These are phyloP conservation scores for Sebastes oblongus DNA, from an alignment of 2,797 vertebrate species.

Conservation along the genomic window DNA sequence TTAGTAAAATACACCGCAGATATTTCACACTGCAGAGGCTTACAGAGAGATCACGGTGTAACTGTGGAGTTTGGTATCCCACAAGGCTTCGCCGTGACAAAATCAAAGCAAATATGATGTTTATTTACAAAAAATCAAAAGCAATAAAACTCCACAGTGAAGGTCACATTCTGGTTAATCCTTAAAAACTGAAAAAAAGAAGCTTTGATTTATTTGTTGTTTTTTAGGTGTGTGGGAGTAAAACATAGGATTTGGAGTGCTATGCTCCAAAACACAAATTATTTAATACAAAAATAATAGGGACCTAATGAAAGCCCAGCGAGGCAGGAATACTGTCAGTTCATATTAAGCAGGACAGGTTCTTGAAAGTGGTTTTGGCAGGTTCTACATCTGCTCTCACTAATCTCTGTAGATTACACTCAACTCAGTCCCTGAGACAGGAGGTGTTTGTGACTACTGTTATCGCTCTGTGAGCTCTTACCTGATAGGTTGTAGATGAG, in stretches of 20 bases:
- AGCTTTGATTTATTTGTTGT: background rate
- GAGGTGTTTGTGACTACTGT: background rate
- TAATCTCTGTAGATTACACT: constrained; percentile 25
- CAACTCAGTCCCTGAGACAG: background rate
- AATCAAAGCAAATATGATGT: constrained; percentile 17
- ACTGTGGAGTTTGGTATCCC: constrained; percentile 30
- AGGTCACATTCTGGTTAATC: constrained; percentile 23
- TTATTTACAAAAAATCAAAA: constrained; percentile 10
- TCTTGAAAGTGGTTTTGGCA: constrained; percentile 41
- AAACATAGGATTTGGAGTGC: background rate
- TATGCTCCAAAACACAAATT: constrained; percentile 36
- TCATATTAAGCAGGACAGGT: constrained; percentile 50
- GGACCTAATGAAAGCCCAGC: constrained; percentile 45
- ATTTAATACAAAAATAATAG: constrained; percentile 47
- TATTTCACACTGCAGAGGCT: constrained; percentile 24
- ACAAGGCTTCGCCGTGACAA: constrained; percentile 22
- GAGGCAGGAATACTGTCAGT: constrained; percentile 53
- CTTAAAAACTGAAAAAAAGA: background rate
- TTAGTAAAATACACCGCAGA: constrained; percentile 43
- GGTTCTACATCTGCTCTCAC: constrained; percentile 32
- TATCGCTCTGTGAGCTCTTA: background rate
- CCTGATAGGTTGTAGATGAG: background rate
- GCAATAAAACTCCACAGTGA: background rate
- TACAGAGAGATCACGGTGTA: constrained; percentile 4
- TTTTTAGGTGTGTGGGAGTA: background rate